Evolutionary conservation across 2,113 vertebrate genomes (phyloP).

Genomic region (Grammomys dolichurus): DNA sequence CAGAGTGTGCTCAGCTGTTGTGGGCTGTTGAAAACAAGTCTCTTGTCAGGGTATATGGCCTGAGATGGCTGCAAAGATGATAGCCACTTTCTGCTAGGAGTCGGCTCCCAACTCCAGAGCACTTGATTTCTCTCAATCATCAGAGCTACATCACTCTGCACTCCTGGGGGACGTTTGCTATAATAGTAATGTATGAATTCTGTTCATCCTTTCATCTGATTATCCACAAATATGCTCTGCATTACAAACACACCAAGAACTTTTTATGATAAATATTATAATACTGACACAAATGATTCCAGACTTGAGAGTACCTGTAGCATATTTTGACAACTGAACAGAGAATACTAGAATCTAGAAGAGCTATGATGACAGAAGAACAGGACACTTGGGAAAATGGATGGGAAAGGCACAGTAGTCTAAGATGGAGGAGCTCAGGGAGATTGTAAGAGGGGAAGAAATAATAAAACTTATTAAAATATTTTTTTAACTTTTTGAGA

Average conservation of each 20-base stretch:
- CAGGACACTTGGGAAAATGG: neutral
- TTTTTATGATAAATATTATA: neutral
- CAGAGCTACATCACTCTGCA: neutral
- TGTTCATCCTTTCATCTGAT: neutral
- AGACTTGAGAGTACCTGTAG: neutral
- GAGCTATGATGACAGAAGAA: neutral
- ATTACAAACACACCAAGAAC: neutral
- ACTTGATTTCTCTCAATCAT: neutral
- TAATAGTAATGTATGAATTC: neutral
- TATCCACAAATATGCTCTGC: neutral
- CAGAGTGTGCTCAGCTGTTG: too few relatives aligned
- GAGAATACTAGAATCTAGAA: neutral
- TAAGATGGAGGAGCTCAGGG: neutral
- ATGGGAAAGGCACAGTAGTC: accelerated
- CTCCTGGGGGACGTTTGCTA: neutral
- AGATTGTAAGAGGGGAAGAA: neutral
- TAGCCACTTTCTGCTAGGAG: too few relatives aligned
- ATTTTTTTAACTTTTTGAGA: neutral
- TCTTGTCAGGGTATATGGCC: too few relatives aligned
- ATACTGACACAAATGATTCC: neutral
- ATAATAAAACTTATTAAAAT: neutral
- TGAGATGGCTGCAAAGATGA: too few relatives aligned
- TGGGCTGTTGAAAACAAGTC: too few relatives aligned
- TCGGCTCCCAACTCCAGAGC: neutral
- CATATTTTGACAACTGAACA: neutral